These are phyloP conservation scores for Phymanthus crucifer DNA, from an alignment of 92 coral and sea anemone genomes.

Conservation along the genomic window DNA sequence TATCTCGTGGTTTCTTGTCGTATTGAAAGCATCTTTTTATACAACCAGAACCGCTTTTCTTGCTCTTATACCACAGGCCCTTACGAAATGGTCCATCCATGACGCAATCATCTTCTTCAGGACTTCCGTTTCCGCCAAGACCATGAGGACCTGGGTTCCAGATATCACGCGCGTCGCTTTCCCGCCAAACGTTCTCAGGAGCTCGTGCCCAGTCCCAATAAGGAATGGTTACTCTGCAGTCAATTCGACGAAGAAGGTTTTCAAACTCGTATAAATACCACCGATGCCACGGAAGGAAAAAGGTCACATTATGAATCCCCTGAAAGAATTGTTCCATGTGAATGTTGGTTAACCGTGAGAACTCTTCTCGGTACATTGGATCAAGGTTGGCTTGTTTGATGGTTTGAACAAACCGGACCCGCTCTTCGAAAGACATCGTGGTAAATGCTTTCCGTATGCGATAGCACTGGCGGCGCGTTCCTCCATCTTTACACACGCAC, in stretches of 20 bases:
- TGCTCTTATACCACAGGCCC: conserved; percentile 42
- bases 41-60: conserved; percentile 1
- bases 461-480: conserved; percentile 41
- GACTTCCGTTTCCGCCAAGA: conserved; percentile 74
- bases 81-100: conserved; percentile 60
- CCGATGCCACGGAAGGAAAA: conserved; percentile 88
- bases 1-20: background rate
- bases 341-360: conserved; percentile 30
- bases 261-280: conserved; percentile 74
- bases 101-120: conserved; percentile 42
- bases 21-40: background rate
- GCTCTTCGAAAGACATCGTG: conserved; percentile 61
- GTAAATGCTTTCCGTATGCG: conserved; percentile 73
- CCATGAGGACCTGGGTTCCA: conserved; percentile 76
- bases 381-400: conserved; percentile 45
- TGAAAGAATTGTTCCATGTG: conserved; percentile 48
- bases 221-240: conserved; percentile 78
- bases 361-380: conserved; percentile 37
- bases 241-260: conserved; percentile 68
- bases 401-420: conserved; percentile 50
- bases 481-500: conserved; percentile 62
- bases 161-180: conserved; percentile 40
- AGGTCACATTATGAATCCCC: conserved; percentile 48
- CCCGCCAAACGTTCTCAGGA: conserved; percentile 42
- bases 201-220: conserved; percentile 81